A percentile compares a stretch with the other conserved stretches of the same genome.
phyloP scores from a whole-genome alignment of 2,888 invertebrate species.

The Meta bourneti region DNA sequence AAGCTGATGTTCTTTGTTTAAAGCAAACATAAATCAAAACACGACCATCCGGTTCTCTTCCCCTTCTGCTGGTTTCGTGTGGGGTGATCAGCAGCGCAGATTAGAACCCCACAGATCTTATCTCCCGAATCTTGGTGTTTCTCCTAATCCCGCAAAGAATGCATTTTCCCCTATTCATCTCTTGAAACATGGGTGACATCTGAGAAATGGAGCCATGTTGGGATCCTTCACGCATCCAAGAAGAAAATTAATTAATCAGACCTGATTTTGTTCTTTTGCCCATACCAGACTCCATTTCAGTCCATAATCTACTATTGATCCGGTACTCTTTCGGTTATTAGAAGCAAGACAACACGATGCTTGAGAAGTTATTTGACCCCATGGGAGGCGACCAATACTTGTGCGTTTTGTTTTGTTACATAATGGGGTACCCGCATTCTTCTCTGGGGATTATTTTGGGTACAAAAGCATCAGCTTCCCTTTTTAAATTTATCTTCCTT shows the following conservation, averaged over 20 bases:
- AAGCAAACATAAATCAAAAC: constrained; percentile 42
- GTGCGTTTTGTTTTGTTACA: neutral
- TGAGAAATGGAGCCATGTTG: constrained; percentile 40
- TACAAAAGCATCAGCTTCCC: neutral
- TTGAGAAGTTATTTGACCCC: neutral
- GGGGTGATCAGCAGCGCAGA: constrained; percentile 43
- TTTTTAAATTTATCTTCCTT: neutral
- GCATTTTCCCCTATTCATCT: constrained; percentile 50
- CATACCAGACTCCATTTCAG: neutral
- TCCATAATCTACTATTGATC: neutral
- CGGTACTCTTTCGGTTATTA: neutral
- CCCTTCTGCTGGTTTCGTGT: constrained; percentile 20
- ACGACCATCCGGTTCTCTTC: constrained; percentile 50
- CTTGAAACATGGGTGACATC: constrained; percentile 52
- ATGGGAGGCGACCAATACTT: neutral
- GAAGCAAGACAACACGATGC: no score
- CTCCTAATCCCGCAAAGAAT: constrained; percentile 56
- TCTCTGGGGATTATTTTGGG: neutral
- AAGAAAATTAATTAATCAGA: constrained; percentile 42
- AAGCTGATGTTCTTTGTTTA: constrained; percentile 16
- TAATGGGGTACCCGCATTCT: neutral
- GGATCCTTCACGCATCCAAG: neutral
- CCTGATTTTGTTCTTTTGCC: constrained; percentile 19
- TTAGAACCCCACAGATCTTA: constrained; percentile 46
- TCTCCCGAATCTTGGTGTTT: constrained; percentile 36